Conservation (phyloP, 2,797 vertebrate species). For the Carduelis carduelis region DNA sequence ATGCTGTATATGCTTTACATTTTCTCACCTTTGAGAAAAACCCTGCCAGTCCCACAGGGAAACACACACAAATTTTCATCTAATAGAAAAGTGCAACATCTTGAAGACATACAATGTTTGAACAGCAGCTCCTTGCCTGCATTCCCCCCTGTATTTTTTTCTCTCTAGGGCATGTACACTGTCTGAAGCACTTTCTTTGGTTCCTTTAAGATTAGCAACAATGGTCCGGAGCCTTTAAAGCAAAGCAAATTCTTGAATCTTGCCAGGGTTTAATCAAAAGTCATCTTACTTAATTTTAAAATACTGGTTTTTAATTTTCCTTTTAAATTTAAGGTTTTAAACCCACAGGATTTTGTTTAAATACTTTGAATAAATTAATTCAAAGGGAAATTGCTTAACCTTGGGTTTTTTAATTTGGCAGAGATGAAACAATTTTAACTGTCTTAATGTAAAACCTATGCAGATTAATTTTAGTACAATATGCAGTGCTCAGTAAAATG, state of each 20-base stretch:
- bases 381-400: background rate
- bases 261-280: background rate
- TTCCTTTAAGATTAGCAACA: background rate
- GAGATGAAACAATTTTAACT: background rate
- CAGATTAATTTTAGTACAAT: background rate
- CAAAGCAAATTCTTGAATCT: background rate
- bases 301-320: background rate
- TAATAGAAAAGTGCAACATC: background rate
- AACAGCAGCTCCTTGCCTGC: background rate
- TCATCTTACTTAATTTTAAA: background rate
- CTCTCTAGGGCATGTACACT: rapidly evolving
- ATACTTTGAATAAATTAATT: background rate
- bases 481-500: background rate
- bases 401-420: background rate
- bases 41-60: background rate
- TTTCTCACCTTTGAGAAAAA: background rate
- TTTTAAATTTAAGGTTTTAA: background rate
- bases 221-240: background rate
- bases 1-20: background rate
- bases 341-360: background rate
- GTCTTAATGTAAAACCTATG: background rate
- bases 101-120: background rate
- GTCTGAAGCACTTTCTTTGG: background rate
- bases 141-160: background rate
- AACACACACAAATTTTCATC: background rate